A percentile compares a stretch with the other conserved stretches of the same genome.
These are phyloP conservation scores for Lacanobia oleracea DNA, from an alignment of 2,888 invertebrate species.

Conservation along the genomic window DNA sequence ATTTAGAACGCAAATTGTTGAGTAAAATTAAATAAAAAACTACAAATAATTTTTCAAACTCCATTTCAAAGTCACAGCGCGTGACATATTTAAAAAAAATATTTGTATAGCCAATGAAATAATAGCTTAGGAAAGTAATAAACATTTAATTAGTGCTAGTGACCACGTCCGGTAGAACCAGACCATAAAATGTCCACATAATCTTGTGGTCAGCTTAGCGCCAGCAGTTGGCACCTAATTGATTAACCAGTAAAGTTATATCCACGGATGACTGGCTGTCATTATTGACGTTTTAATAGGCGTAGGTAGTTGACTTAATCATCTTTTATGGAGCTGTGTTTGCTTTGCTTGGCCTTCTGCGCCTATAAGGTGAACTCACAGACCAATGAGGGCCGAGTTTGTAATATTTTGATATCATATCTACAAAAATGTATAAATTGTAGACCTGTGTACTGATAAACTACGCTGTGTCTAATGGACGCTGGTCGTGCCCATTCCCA, in stretches of 20 bases:
- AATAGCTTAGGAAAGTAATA: constrained; percentile 13
- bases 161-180: constrained; percentile 27
- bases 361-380: background rate
- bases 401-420: too few relatives aligned
- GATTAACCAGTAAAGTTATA: constrained; percentile 32
- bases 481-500: background rate
- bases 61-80: constrained; percentile 7
- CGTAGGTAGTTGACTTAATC: background rate
- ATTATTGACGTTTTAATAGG: constrained; percentile 11
- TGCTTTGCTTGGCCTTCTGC: background rate
- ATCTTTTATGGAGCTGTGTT: constrained; percentile 12
- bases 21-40: background rate
- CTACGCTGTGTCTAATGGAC: too few relatives aligned
- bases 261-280: constrained; percentile 8
- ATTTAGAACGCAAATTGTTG: background rate
- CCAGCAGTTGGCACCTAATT: constrained; percentile 33
- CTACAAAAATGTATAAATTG: too few relatives aligned
- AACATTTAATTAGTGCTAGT: constrained; percentile 29
- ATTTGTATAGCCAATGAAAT: constrained; percentile 2
- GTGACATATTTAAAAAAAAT: background rate
- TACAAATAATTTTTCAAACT: background rate
- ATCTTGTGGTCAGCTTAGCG: constrained; percentile 43
- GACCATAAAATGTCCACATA: constrained; percentile 5
- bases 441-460: too few relatives aligned
- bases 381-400: too few relatives aligned